These are phyloP conservation scores for Idaea aversata DNA, from an alignment of 2,888 invertebrate genomes.

Conservation along the genomic window DNA sequence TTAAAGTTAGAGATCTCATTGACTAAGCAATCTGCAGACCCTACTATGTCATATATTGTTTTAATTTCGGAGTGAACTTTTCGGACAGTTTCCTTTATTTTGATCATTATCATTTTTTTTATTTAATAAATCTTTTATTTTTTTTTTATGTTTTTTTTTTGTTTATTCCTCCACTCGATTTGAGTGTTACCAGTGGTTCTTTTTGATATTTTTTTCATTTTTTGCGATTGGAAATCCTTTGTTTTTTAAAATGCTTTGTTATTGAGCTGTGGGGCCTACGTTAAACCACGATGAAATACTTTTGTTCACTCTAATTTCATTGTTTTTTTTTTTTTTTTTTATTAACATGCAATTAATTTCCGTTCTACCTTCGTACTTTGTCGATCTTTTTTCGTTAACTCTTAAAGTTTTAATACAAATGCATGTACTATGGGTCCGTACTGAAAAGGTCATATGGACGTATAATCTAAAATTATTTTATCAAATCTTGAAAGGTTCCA, in stretches of 20 bases:
- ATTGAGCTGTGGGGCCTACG: too few species aligned
- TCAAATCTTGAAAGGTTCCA: conserved; percentile 18
- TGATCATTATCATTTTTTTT: background rate
- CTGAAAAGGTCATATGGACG: background rate
- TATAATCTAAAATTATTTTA: background rate
- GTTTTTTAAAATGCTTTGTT: too few species aligned
- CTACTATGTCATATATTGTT: conserved; percentile 4
- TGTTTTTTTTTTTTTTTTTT: too few species aligned
- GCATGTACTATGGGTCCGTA: too few species aligned
- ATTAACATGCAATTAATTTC: too few species aligned
- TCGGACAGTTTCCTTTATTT: background rate
- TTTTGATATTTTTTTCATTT: conserved; percentile 25
- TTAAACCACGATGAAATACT: too few species aligned
- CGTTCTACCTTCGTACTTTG: background rate
- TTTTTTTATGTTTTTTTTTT: background rate
- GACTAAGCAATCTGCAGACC: background rate
- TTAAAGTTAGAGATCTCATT: conserved; percentile 5
- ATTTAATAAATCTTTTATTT: background rate
- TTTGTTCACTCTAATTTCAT: too few species aligned
- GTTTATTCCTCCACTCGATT: background rate
- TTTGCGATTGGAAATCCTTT: background rate
- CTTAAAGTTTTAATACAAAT: too few species aligned
- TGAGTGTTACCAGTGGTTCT: conserved; percentile 10
- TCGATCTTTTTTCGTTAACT: background rate
- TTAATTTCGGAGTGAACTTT: conserved; percentile 1